Conservation (phyloP, 2,797 vertebrate genomes). For the Intellagama lesueurii region DNA sequence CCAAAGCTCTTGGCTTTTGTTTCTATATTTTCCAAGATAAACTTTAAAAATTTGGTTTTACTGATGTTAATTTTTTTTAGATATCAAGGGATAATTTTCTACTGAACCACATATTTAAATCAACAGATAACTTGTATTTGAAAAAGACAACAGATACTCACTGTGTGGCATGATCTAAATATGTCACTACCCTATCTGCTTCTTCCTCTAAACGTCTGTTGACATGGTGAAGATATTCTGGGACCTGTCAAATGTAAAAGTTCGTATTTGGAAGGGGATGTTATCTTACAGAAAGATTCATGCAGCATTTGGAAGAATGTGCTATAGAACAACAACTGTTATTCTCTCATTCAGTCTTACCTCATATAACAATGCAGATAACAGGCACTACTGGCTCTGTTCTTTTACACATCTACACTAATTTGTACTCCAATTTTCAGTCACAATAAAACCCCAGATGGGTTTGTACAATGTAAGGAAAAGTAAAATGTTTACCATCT, state of each 20-base stretch:
- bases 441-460: not conserved
- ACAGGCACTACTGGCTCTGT: not conserved
- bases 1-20: not conserved
- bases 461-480: not conserved
- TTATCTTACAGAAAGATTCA: not conserved
- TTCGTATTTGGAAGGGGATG: not conserved
- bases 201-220: conserved; percentile 85
- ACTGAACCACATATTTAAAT: not conserved
- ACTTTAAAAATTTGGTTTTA: not conserved
- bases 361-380: not conserved
- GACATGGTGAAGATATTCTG: conserved; percentile 85
- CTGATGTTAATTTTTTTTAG: not conserved
- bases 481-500: not conserved
- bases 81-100: conserved; percentile 4
- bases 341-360: not conserved
- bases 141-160: conserved; percentile 66
- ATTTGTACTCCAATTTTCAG: not conserved
- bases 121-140: not conserved
- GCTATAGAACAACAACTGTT: not conserved
- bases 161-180: conserved; percentile 85
- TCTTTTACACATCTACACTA: not conserved
- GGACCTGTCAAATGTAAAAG: conserved; percentile 74
- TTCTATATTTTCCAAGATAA: rapidly evolving
- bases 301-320: not conserved
- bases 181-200: conserved; percentile 83